Conservation (phyloP, 2,888 invertebrate species). For the Drosophila nr. perissopoda region DNA sequence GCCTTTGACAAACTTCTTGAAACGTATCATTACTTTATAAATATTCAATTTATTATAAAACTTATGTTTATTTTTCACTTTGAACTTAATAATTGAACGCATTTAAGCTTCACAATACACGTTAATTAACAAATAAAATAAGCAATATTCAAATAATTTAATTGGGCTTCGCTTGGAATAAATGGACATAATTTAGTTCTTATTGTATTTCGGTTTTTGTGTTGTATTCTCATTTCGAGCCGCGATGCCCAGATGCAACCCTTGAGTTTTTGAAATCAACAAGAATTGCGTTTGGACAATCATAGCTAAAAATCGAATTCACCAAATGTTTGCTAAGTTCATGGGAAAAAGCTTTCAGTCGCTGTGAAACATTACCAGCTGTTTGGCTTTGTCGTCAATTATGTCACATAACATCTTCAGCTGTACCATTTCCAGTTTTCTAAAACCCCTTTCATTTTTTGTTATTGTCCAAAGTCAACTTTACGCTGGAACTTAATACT, state of each 20-base stretch:
- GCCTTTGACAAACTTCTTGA: conserved; percentile 15
- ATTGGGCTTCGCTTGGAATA: conserved; percentile 17
- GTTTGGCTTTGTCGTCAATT: conserved; percentile 21
- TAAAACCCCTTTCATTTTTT: conserved; percentile 35
- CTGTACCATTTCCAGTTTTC: conserved; percentile 44
- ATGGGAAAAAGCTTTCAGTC: conserved; percentile 45
- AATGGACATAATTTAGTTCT: conserved; percentile 7
- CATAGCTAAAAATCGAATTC: conserved; percentile 85
- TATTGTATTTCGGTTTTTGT: conserved; percentile 41
- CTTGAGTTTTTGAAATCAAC: conserved; percentile 84
- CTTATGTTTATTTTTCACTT: conserved; percentile 1
- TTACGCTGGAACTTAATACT: conserved; percentile 68
- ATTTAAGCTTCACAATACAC: conserved; percentile 17
- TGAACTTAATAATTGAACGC: not conserved
- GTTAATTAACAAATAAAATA: conserved; percentile 27
- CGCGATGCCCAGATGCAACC: conserved; percentile 86
- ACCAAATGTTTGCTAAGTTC: conserved; percentile 59
- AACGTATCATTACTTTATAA: conserved; percentile 1
- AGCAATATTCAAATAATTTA: conserved; percentile 24
- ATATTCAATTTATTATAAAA: conserved; percentile 5
- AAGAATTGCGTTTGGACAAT: conserved; percentile 86
- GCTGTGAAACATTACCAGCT: conserved; percentile 40
- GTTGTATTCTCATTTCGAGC: conserved; percentile 85
- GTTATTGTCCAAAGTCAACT: conserved; percentile 44
- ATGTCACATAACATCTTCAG: conserved; percentile 50